These are phyloP conservation scores for Acrobasis repandana DNA, from an alignment of 2,888 invertebrate genomes.

Conservation along the genomic window DNA sequence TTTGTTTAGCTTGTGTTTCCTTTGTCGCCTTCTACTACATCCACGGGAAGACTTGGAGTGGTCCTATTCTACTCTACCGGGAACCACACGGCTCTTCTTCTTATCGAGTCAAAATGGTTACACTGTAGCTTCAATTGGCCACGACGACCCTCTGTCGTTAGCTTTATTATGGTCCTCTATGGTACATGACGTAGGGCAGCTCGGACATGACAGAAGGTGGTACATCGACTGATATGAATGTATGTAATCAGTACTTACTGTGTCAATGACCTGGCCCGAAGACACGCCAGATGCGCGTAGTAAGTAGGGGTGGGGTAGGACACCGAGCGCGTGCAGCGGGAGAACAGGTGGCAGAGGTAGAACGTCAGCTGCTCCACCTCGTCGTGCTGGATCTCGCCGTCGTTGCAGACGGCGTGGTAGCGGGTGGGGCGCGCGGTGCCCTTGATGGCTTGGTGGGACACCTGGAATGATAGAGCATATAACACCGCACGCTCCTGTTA, in stretches of 20 bases:
- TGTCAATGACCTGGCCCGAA: conserved; percentile 84
- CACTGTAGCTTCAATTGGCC: too few relatives aligned
- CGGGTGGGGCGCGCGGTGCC: conserved; percentile 94
- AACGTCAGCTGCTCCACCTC: conserved; percentile 91
- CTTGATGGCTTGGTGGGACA: conserved; percentile 87
- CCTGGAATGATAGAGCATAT: conserved; percentile 43
- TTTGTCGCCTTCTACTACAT: too few relatives aligned
- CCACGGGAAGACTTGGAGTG: too few relatives aligned
- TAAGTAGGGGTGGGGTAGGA: conserved; percentile 95
- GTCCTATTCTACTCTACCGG: too few relatives aligned
- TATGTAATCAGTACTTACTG: conserved; percentile 71
- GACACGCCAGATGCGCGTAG: conserved; percentile 93
- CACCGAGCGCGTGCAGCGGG: conserved; percentile 91
- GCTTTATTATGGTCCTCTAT: too few relatives aligned
- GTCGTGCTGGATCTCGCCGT: conserved; percentile 86
- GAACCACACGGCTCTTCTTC: too few relatives aligned
- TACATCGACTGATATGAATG: too few relatives aligned
- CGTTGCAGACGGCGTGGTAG: conserved; percentile 93
- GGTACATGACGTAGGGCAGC: too few relatives aligned
- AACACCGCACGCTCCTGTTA: background rate
- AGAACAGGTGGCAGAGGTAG: conserved; percentile 92
- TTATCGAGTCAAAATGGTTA: too few relatives aligned
- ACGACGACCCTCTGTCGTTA: too few relatives aligned
- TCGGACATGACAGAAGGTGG: too few relatives aligned
- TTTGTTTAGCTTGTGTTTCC: too few relatives aligned